Conservation (phyloP, 2,113 vertebrate genomes). For the Prolemur simus region DNA sequence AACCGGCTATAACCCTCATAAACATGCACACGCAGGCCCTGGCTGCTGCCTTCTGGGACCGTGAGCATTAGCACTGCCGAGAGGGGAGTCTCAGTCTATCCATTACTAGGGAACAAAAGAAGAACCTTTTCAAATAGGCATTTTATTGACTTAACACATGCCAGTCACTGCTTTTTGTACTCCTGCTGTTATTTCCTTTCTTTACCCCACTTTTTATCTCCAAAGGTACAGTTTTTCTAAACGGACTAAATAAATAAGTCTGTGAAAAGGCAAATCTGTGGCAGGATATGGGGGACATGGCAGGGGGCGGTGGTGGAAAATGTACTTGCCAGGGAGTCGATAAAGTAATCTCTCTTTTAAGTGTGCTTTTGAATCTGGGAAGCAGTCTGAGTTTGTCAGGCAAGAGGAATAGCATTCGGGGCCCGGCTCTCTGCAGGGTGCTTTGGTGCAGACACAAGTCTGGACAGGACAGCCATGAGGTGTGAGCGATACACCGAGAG, state of each 20-base stretch:
- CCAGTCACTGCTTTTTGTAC: background rate
- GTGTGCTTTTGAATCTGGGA: background rate
- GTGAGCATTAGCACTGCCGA: background rate
- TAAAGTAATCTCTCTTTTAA: background rate
- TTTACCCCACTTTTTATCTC: background rate
- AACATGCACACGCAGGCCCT: background rate
- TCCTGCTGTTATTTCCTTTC: slow-evolving; percentile 17
- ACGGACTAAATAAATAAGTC: background rate
- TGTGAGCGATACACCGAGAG: background rate
- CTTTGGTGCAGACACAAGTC: background rate
- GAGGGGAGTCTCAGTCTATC: background rate
- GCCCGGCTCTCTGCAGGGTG: background rate
- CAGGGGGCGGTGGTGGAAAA: background rate
- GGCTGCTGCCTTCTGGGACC: background rate
- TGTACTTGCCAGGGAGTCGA: background rate
- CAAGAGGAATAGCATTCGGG: background rate
- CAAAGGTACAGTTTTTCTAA: background rate
- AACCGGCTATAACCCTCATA: background rate
- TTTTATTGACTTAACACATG: background rate
- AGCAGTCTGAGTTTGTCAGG: background rate
- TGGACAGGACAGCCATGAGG: background rate
- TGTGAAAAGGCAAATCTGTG: background rate
- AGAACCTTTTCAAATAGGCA: background rate
- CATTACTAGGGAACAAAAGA: background rate
- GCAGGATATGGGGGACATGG: background rate